Evolutionary conservation across 1,140 invertebrate genomes (phyloP).

Genomic region (Lamellibrachia luymesi): DNA sequence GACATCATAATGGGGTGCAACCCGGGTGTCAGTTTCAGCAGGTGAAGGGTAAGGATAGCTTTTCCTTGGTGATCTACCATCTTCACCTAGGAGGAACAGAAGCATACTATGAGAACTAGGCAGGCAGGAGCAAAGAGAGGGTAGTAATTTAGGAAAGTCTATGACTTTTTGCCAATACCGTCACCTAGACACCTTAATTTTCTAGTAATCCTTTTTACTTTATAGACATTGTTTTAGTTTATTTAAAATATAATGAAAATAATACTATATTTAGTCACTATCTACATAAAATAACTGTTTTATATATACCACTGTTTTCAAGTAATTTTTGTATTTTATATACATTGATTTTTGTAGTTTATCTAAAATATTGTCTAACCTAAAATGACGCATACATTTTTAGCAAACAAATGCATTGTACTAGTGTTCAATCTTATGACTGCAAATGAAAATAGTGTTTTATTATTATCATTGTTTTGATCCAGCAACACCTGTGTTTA

Average conservation of each 20-base stretch:
- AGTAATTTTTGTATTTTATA: neutral
- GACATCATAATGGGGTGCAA: neutral
- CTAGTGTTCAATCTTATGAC: neutral
- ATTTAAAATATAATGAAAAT: neutral
- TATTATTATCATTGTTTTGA: neutral
- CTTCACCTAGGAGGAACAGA: neutral
- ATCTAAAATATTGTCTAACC: neutral
- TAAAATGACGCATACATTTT: too few species aligned
- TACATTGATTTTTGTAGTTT: neutral
- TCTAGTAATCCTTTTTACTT: neutral
- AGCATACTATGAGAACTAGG: neutral
- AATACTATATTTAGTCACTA: neutral
- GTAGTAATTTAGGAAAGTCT: neutral
- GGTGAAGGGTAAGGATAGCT: neutral
- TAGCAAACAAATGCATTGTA: neutral
- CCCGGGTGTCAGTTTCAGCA: neutral
- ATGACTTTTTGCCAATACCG: too few species aligned
- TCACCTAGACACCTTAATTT: neutral
- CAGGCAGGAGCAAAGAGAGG: neutral
- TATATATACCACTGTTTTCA: neutral
- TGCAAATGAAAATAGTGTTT: neutral
- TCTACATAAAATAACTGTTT: neutral
- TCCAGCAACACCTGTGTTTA: too few species aligned
- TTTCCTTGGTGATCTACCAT: neutral
- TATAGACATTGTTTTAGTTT: neutral